phyloP scores from a whole-genome alignment of 2,888 invertebrate species.

The Lasioglossum zephyrum region DNA sequence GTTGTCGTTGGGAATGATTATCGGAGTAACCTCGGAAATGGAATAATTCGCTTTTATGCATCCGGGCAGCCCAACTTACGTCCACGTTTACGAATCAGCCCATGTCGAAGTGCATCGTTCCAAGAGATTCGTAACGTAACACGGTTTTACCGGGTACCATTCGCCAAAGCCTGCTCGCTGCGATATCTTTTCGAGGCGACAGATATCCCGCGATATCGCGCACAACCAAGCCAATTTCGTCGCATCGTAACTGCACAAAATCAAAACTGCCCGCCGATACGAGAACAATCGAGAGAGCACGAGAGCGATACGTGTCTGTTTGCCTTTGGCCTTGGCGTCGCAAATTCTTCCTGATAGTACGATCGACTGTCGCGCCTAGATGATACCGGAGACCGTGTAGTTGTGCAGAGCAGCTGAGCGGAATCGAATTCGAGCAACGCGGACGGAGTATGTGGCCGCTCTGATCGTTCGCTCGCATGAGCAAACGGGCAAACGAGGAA shows the following conservation, averaged over 20 bases:
- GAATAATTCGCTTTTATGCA: not conserved
- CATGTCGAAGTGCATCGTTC: conserved; percentile 9
- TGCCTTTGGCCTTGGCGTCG: not conserved
- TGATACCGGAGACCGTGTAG: not conserved
- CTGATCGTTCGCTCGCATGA: conserved; percentile 17
- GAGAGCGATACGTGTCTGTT: not conserved
- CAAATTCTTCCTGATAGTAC: not conserved
- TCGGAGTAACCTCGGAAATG: not conserved
- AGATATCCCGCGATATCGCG: not conserved
- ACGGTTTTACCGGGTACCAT: not conserved
- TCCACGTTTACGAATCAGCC: conserved; percentile 6
- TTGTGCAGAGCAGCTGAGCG: not conserved
- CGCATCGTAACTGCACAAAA: not conserved
- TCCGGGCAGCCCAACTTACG: not conserved
- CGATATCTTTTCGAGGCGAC: not conserved
- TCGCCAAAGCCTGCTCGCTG: not conserved
- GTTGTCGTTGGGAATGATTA: not conserved
- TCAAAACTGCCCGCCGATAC: not conserved
- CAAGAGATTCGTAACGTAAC: not conserved
- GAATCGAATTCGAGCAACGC: conserved; percentile 4
- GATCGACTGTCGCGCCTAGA: not conserved
- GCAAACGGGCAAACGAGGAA: not conserved
- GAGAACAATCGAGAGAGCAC: not conserved
- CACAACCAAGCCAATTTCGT: not conserved
- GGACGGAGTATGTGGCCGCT: not conserved